Percentiles rank a stretch among this genome's conserved stretches.
Conservation (phyloP, 2,113 vertebrate species). For the Sphyrna mokarran region DNA sequence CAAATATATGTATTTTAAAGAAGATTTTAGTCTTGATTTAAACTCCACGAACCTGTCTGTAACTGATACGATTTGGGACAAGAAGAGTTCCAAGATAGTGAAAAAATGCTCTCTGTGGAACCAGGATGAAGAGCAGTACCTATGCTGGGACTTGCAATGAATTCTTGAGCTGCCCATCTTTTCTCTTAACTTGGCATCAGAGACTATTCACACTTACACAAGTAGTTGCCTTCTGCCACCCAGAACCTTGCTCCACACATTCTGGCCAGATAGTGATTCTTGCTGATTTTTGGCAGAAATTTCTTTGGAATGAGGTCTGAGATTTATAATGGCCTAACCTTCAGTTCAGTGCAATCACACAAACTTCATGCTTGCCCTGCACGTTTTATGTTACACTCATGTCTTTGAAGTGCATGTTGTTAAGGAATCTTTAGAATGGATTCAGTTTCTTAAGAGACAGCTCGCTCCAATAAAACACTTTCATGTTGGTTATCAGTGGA, state of each 20-base stretch:
- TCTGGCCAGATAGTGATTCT: no score
- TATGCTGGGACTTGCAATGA: neutral
- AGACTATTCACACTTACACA: neutral
- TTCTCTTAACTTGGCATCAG: neutral
- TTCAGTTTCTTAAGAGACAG: neutral
- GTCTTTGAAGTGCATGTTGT: neutral
- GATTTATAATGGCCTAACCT: neutral
- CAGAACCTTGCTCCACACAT: neutral
- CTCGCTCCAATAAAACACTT: neutral
- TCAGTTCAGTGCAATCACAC: neutral
- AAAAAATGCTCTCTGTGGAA: neutral
- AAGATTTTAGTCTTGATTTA: no score
- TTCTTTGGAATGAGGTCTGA: neutral
- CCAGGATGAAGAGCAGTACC: neutral
- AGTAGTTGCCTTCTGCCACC: no score
- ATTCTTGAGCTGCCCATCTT: neutral
- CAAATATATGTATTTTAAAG: no score
- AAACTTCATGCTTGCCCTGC: neutral
- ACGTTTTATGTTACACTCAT: neutral
- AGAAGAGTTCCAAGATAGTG: no score
- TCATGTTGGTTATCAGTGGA: neutral
- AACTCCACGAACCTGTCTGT: no score
- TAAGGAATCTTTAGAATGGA: neutral
- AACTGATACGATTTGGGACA: no score
- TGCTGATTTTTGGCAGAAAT: neutral